Evolutionary conservation across 2,797 vertebrate genomes (phyloP).

Genomic region (Myiotriccus ornatus): DNA sequence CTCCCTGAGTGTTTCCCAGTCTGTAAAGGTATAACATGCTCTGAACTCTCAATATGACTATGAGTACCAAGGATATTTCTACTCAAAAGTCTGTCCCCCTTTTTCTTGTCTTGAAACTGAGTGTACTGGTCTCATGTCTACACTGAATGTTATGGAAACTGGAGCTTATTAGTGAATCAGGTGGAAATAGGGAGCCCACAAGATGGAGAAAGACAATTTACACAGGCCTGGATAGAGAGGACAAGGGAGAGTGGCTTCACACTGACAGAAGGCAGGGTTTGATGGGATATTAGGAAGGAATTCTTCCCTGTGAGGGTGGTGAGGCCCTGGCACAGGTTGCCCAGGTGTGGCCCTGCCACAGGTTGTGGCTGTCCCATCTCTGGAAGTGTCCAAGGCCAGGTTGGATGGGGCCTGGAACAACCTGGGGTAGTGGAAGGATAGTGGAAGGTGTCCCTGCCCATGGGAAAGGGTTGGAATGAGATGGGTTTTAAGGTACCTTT

Average conservation of each 20-base stretch:
- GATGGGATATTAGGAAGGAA: accelerated
- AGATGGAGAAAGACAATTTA: neutral
- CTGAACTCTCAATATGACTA: neutral
- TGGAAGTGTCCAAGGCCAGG: neutral
- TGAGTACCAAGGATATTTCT: neutral
- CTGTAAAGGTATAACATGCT: neutral
- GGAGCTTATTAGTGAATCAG: neutral
- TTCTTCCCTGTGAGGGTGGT: neutral
- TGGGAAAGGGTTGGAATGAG: accelerated
- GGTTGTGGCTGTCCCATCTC: neutral
- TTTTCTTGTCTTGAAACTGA: neutral
- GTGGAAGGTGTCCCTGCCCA: neutral
- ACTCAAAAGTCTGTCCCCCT: neutral
- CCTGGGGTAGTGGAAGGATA: neutral
- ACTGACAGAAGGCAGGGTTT: accelerated
- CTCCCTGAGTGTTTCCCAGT: neutral
- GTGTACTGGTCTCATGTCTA: accelerated
- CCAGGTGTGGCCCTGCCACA: neutral
- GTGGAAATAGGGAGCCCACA: neutral
- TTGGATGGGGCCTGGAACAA: neutral
- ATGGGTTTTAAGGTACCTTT: accelerated
- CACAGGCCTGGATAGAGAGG: neutral
- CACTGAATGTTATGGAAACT: accelerated
- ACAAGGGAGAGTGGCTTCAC: accelerated
- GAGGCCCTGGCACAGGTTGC: neutral